Conservation (phyloP, 2,113 vertebrate genomes). For the Shinisaurus crocodilurus region DNA sequence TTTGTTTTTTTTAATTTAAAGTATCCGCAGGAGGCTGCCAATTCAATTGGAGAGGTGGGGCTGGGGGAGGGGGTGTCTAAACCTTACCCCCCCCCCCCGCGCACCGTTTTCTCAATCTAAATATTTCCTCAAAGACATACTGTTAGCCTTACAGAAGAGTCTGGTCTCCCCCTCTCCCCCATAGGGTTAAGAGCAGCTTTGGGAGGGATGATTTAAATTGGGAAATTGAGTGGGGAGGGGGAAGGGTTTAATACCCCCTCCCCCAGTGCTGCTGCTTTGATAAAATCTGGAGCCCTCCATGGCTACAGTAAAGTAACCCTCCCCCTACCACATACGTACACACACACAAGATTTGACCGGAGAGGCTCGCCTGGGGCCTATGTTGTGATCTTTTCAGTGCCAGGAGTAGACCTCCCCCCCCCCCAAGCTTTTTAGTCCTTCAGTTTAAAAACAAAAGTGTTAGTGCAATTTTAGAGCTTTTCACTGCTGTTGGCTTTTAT, state of each 20-base stretch:
- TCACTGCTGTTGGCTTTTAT: too few species aligned
- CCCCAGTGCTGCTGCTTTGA: not conserved
- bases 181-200: not conserved
- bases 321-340: too few species aligned
- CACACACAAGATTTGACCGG: too few species aligned
- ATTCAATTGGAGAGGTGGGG: not conserved
- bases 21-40: not conserved
- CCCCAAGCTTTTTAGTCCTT: too few species aligned
- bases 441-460: too few species aligned
- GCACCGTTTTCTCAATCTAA: not conserved
- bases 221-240: too few species aligned
- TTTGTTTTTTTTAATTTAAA: not conserved
- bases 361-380: too few species aligned
- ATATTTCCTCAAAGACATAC: not conserved
- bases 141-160: not conserved
- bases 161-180: rapidly evolving
- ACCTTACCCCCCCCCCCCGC: too few species aligned
- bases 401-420: too few species aligned
- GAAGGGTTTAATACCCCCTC: not conserved
- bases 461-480: too few species aligned
- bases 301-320: not conserved
- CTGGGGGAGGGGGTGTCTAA: too few species aligned
- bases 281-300: not conserved
- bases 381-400: too few species aligned
- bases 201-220: not conserved